Conservation (phyloP, 2,797 vertebrate species). For the Florisuga fusca region DNA sequence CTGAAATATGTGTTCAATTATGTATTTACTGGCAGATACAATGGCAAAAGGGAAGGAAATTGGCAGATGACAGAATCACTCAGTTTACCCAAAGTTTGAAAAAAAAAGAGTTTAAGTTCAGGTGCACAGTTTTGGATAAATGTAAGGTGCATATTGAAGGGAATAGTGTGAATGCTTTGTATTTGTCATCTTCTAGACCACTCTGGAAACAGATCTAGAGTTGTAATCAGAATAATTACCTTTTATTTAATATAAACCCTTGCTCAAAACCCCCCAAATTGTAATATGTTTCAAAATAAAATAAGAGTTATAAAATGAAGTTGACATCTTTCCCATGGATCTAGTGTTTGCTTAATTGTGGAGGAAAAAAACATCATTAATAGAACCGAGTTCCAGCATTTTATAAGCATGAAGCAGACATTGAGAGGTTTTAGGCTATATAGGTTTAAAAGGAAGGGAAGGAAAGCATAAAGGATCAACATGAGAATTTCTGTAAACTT, state of each 20-base stretch:
- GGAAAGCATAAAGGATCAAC: not conserved
- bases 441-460: not conserved
- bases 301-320: not conserved
- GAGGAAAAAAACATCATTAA: too few species aligned
- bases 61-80: not conserved
- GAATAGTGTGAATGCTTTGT: not conserved
- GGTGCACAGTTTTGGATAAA: not conserved
- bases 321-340: too few species aligned
- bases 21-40: not conserved
- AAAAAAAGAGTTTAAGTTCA: not conserved
- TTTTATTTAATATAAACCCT: not conserved
- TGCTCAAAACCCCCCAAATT: not conserved
- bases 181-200: not conserved
- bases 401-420: not conserved
- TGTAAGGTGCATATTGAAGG: not conserved
- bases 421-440: not conserved
- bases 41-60: not conserved
- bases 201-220: not conserved
- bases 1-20: rapidly evolving
- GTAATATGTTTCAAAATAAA: not conserved
- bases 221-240: not conserved
- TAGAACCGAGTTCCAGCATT: not conserved
- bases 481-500: not conserved
- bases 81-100: not conserved
- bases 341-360: too few species aligned